These are phyloP conservation scores for Andinoacara biseriatus DNA, from an alignment of 2,113 vertebrate genomes.

Conservation along the genomic window DNA sequence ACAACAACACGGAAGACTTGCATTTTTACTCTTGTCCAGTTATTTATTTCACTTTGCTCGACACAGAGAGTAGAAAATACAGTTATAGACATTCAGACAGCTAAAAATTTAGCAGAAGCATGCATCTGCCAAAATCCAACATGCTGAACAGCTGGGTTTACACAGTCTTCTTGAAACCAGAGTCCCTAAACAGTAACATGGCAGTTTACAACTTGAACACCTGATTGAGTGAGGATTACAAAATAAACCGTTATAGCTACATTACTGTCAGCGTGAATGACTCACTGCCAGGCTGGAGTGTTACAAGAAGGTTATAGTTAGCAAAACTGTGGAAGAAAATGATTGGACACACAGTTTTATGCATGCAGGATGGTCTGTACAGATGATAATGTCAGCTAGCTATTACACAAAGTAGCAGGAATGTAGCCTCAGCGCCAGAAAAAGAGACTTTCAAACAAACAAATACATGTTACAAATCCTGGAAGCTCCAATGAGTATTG, in stretches of 20 bases:
- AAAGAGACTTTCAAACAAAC: constrained; percentile 35
- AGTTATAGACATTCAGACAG: constrained; percentile 37
- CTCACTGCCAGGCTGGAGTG: constrained; percentile 3
- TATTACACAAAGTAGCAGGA: constrained; percentile 17
- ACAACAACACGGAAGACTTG: constrained; percentile 9
- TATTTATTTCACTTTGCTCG: constrained; percentile 50
- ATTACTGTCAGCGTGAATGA: background rate
- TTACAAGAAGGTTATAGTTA: constrained; percentile 20
- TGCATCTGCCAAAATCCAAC: constrained; percentile 59
- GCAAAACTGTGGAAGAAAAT: background rate
- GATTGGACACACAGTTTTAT: constrained; percentile 3
- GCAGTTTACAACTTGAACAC: constrained; percentile 49
- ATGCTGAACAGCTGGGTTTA: constrained; percentile 50
- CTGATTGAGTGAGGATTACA: constrained; percentile 19
- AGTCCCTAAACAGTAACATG: constrained; percentile 37
- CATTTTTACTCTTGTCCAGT: background rate
- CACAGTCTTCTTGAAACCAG: constrained; percentile 16
- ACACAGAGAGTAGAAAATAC: constrained; percentile 63
- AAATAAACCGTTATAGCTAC: constrained; percentile 17
- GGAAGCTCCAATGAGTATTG: constrained; percentile 64
- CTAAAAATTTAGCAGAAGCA: constrained; percentile 48
- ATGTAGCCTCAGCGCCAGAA: constrained; percentile 10
- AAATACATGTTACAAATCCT: constrained; percentile 29
- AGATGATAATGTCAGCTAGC: background rate
- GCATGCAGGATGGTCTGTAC: constrained; percentile 39